phyloP scores from a whole-genome alignment of 2,888 invertebrate genomes.

The Morpho deidamia region DNA sequence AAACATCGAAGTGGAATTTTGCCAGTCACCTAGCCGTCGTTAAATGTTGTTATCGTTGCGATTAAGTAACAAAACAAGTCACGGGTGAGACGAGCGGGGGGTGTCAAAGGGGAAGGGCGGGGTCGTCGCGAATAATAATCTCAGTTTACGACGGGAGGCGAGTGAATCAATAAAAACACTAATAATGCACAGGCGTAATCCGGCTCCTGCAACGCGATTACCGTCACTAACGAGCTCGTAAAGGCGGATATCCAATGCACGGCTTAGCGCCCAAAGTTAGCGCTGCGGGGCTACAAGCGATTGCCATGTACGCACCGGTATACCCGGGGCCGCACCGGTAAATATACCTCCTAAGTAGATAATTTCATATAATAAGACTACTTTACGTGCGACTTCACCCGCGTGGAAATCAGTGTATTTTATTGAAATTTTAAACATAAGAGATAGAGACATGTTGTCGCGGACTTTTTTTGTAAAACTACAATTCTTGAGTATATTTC shows the following conservation, averaged over 20 bases:
- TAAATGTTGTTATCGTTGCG: slow-evolving; percentile 77
- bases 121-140: slow-evolving; percentile 74
- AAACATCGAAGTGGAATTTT: slow-evolving; percentile 76
- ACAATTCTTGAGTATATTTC: too few species aligned
- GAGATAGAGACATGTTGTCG: too few species aligned
- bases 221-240: slow-evolving; percentile 76
- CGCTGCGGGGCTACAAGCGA: slow-evolving; percentile 21
- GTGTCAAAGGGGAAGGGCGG: slow-evolving; percentile 36
- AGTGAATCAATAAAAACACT: slow-evolving; percentile 79
- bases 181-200: slow-evolving; percentile 78
- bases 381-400: too few species aligned
- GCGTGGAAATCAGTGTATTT: too few species aligned
- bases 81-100: slow-evolving; percentile 46
- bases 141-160: slow-evolving; percentile 77
- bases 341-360: too few species aligned
- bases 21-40: slow-evolving; percentile 78
- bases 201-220: slow-evolving; percentile 74
- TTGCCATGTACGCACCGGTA: background rate
- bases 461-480: too few species aligned
- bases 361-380: too few species aligned
- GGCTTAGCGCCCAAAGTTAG: slow-evolving; percentile 51
- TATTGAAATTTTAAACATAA: too few species aligned
- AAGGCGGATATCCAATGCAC: slow-evolving; percentile 72
- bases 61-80: slow-evolving; percentile 77
- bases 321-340: too few species aligned